phyloP scores from a whole-genome alignment of 2,113 vertebrate genomes.

The Oreotrochilus melanogaster region DNA sequence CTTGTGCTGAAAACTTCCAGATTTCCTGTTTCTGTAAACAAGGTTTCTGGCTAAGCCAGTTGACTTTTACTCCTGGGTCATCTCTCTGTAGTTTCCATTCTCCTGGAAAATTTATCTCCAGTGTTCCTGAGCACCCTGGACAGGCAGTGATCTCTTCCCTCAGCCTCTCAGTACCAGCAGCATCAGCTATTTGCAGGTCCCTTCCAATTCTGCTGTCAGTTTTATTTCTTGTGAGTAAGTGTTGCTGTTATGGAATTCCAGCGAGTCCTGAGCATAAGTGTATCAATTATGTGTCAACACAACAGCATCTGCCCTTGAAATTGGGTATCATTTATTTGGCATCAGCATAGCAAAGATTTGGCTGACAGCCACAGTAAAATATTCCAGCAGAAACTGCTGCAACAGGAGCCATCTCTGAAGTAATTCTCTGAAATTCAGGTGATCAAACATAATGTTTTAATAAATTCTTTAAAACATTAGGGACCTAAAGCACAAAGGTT shows the following conservation, averaged over 20 bases:
- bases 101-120: background rate
- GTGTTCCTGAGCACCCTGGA: background rate
- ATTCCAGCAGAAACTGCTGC: conserved; percentile 35
- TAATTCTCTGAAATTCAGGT: background rate
- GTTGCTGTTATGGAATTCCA: conserved; percentile 33
- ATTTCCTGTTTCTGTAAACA: background rate
- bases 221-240: conserved; percentile 18
- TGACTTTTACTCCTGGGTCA: background rate
- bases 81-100: accelerated
- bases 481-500: conserved; percentile 13
- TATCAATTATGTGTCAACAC: conserved; percentile 63
- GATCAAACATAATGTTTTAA: background rate
- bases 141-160: background rate
- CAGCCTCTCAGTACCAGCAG: background rate
- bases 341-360: conserved; percentile 43
- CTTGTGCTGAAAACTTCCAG: conserved; percentile 22
- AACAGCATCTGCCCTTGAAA: conserved; percentile 54
- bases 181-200: background rate
- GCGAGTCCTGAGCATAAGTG: conserved; percentile 7
- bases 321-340: conserved; percentile 57
- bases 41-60: background rate
- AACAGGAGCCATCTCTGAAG: conserved; percentile 24
- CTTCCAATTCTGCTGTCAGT: conserved; percentile 7
- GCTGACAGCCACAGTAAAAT: conserved; percentile 49
- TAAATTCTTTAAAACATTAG: background rate